Percentiles rank a stretch among this genome's conserved stretches.
Evolutionary conservation across 2,797 vertebrate species (phyloP).

Genomic region (Avahi laniger): DNA sequence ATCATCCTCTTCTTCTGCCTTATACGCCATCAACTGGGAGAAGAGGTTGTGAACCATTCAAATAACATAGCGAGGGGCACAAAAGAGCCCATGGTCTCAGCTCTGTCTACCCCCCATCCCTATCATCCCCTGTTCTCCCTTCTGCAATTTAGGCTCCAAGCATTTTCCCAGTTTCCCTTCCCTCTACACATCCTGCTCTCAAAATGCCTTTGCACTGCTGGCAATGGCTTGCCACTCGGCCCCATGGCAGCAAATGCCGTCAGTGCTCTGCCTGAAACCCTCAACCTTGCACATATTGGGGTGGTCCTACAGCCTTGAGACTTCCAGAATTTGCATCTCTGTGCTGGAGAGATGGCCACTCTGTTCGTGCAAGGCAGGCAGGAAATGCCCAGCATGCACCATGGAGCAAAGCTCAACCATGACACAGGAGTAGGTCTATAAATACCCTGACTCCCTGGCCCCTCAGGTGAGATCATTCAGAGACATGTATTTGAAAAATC

Average conservation of each 20-base stretch:
- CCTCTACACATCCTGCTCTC: neutral
- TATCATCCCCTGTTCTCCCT: no score
- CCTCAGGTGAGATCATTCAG: neutral
- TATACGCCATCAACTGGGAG: neutral
- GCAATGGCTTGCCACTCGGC: neutral
- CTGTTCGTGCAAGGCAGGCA: neutral
- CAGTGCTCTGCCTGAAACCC: neutral
- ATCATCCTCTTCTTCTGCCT: neutral
- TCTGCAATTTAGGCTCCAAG: neutral
- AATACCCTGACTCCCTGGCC: neutral
- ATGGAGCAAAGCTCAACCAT: neutral
- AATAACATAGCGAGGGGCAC: neutral
- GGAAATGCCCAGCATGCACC: neutral
- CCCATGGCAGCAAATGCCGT: neutral
- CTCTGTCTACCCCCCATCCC: neutral
- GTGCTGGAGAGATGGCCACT: neutral
- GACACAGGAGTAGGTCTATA: neutral
- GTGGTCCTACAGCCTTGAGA: no score
- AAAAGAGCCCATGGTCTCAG: neutral
- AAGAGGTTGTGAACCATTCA: neutral
- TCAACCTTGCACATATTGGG: neutral
- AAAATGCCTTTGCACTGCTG: accelerated
- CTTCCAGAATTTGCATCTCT: neutral
- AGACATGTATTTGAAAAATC: neutral
- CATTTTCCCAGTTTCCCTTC: neutral